Conservation (phyloP, 1,140 invertebrate genomes). For the Octopus sinensis region DNA sequence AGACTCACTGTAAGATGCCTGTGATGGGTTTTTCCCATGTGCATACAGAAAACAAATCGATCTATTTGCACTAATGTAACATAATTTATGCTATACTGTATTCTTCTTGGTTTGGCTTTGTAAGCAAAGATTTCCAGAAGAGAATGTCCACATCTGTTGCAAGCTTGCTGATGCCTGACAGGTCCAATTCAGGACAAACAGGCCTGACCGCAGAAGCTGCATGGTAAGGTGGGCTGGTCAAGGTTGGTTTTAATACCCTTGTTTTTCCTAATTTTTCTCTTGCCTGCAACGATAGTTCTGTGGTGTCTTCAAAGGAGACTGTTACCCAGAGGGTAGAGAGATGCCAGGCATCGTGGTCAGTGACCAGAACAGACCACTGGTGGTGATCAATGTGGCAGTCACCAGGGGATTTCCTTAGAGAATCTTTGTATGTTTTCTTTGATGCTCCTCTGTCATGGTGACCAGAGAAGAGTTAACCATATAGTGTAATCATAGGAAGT, state of each 20-base stretch:
- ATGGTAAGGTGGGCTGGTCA: not conserved
- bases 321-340: not conserved
- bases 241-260: not conserved
- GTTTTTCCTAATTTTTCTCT: not conserved
- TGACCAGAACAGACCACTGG: not conserved
- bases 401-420: not conserved
- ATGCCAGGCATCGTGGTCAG: not conserved
- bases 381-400: not conserved
- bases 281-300: not conserved
- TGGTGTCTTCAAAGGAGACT: not conserved
- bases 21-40: no score
- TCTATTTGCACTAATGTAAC: no score
- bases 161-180: not conserved
- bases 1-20: no score
- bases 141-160: not conserved
- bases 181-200: not conserved
- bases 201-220: not conserved
- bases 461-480: not conserved
- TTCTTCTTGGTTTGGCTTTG: not conserved
- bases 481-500: not conserved
- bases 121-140: not conserved
- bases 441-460: not conserved
- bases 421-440: not conserved
- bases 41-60: no score
- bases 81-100: no score